Evolutionary conservation across 2,797 vertebrate species (phyloP).

Genomic region (Phrynocephalus guinanensis): DNA sequence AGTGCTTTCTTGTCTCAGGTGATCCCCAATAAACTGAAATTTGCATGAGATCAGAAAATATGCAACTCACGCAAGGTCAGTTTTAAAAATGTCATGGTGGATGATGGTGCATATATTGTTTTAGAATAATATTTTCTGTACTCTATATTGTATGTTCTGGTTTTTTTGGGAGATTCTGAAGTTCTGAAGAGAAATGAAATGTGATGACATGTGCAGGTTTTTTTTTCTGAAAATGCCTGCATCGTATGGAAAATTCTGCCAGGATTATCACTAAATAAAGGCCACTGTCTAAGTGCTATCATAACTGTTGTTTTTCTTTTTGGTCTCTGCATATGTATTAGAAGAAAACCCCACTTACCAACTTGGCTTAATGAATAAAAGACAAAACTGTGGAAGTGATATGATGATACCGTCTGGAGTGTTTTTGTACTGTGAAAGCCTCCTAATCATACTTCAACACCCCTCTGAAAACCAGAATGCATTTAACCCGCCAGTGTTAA

Average conservation of each 20-base stretch:
- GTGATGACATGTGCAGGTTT: slow-evolving; percentile 24
- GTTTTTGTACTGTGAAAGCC: slow-evolving; percentile 11
- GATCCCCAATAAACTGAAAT: background rate
- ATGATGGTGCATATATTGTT: background rate
- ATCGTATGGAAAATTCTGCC: slow-evolving; percentile 4
- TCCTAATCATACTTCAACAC: slow-evolving; percentile 8
- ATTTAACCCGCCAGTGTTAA: fast-evolving
- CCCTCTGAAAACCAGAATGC: slow-evolving; percentile 23
- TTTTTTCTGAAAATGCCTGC: slow-evolving; percentile 28
- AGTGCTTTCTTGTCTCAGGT: background rate
- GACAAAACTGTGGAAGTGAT: background rate
- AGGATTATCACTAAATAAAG: slow-evolving; percentile 43
- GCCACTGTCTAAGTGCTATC: slow-evolving; percentile 34
- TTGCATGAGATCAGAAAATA: too few relatives aligned
- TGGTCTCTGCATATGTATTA: background rate
- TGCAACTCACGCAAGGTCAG: too few relatives aligned
- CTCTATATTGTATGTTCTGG: slow-evolving; percentile 29
- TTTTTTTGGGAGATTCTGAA: slow-evolving; percentile 34
- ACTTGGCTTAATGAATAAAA: slow-evolving; percentile 45
- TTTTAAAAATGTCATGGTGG: background rate
- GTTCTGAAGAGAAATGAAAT: slow-evolving; percentile 41
- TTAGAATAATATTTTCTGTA: slow-evolving; percentile 21
- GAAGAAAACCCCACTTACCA: slow-evolving; percentile 32
- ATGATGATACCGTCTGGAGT: slow-evolving; percentile 13
- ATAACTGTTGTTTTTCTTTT: slow-evolving; percentile 39